Evolutionary conservation across 1,140 invertebrate species (phyloP).

Genomic region (Drosophila burlai): DNA sequence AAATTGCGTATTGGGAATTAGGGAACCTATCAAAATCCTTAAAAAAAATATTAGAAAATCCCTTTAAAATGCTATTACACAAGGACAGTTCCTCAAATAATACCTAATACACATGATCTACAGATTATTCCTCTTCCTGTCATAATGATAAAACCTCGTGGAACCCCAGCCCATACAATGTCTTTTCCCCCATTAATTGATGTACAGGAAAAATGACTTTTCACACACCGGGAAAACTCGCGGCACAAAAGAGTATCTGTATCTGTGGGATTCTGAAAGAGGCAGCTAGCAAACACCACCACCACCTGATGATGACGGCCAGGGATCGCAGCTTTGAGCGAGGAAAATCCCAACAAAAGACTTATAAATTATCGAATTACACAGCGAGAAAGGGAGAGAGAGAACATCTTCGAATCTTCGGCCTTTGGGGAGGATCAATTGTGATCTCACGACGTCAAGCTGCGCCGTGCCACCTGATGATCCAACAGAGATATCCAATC

Average conservation of each 20-base stretch:
- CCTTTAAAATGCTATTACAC: not conserved
- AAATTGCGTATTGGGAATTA: not conserved
- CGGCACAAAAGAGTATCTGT: slow-evolving; percentile 22
- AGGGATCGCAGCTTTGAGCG: slow-evolving; percentile 37
- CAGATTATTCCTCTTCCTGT: not conserved
- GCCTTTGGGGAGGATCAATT: slow-evolving; percentile 72
- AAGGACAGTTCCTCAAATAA: not conserved
- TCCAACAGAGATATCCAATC: slow-evolving; percentile 58
- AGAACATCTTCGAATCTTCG: not conserved
- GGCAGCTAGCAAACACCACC: slow-evolving; percentile 23
- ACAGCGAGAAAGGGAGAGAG: not conserved
- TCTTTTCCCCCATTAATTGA: slow-evolving; percentile 40
- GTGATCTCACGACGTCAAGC: slow-evolving; percentile 73
- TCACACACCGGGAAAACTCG: slow-evolving; percentile 52
- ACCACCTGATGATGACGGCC: too few species aligned
- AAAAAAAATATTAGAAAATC: not conserved
- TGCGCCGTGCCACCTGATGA: slow-evolving; percentile 53
- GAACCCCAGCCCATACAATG: slow-evolving; percentile 18
- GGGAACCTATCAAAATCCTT: too few species aligned
- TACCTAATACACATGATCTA: too few species aligned
- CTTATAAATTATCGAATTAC: slow-evolving; percentile 71
- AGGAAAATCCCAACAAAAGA: slow-evolving; percentile 55
- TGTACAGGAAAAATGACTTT: slow-evolving; percentile 53
- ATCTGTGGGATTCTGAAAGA: slow-evolving; percentile 28
- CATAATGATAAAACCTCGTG: slow-evolving; percentile 6